Conservation (phyloP, 1,140 invertebrate species). For the Pachypeltis micranthus region DNA sequence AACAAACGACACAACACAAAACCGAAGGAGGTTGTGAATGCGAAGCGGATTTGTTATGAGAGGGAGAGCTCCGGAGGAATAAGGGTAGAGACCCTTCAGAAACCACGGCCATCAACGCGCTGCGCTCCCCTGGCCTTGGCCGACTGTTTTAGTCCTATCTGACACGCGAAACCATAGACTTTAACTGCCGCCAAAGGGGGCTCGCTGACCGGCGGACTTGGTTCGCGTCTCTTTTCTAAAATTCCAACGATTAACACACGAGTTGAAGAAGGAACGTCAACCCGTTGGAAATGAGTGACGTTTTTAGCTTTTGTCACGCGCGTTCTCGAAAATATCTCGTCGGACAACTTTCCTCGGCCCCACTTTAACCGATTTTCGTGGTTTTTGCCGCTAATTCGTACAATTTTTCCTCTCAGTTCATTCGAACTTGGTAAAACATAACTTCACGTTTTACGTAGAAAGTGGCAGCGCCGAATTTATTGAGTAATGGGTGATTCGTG, state of each 20-base stretch:
- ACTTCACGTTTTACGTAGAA: no score
- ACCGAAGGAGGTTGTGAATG: no score
- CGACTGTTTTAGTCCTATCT: background rate
- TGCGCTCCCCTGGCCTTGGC: constrained; percentile 5
- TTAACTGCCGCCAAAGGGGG: background rate
- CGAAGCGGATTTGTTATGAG: background rate
- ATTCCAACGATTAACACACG: background rate
- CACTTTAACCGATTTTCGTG: no score
- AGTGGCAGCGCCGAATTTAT: no score
- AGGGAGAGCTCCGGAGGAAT: background rate
- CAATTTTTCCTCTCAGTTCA: no score
- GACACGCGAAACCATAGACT: constrained; percentile 5
- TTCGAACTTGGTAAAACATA: no score
- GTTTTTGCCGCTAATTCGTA: no score
- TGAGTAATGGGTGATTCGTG: no score
- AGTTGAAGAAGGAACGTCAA: no score
- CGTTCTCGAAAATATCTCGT: background rate
- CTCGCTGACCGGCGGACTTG: background rate
- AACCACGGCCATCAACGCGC: constrained; percentile 3
- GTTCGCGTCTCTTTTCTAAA: background rate
- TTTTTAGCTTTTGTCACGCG: background rate
- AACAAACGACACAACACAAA: no score
- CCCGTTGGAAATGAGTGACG: background rate
- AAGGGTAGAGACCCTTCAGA: no score
- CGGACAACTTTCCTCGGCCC: background rate